These are phyloP conservation scores for Microtus richardsoni DNA, from an alignment of 2,113 vertebrate genomes.

Conservation along the genomic window DNA sequence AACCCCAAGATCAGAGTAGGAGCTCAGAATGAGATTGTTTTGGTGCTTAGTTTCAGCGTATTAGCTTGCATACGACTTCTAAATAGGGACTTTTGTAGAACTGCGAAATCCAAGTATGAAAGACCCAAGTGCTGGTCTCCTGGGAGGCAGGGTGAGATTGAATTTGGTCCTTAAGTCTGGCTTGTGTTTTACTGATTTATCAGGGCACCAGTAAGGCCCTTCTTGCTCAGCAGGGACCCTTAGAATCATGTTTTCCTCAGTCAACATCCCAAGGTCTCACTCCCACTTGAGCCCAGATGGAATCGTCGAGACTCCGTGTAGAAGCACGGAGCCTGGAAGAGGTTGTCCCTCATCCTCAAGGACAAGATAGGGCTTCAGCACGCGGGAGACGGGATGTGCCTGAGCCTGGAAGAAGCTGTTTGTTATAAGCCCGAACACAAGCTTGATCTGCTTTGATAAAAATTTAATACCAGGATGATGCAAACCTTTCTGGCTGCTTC, in stretches of 20 bases:
- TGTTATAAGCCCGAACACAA: slow-evolving; percentile 69
- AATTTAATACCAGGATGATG: slow-evolving; percentile 65
- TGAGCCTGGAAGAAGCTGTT: neutral
- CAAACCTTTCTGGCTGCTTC: slow-evolving; percentile 69
- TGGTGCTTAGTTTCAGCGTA: neutral
- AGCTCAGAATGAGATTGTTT: fast-evolving
- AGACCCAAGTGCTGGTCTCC: neutral
- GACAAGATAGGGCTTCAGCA: neutral
- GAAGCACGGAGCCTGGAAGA: neutral
- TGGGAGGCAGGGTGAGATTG: slow-evolving; percentile 24
- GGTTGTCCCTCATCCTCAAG: neutral
- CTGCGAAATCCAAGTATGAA: slow-evolving; percentile 29
- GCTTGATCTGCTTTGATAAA: slow-evolving; percentile 73
- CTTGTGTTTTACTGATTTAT: neutral
- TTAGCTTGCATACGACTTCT: neutral
- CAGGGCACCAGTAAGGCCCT: neutral
- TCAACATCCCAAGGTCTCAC: neutral
- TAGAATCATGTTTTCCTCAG: slow-evolving; percentile 23
- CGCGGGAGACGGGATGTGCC: neutral
- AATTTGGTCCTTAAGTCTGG: slow-evolving; percentile 61
- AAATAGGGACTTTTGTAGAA: slow-evolving; percentile 5
- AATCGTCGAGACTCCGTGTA: slow-evolving; percentile 20
- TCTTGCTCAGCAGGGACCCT: neutral
- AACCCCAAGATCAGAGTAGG: neutral
- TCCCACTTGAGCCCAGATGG: slow-evolving; percentile 13